phyloP scores from a whole-genome alignment of 2,888 invertebrate species.

The Brachypalpus laphriformis region DNA sequence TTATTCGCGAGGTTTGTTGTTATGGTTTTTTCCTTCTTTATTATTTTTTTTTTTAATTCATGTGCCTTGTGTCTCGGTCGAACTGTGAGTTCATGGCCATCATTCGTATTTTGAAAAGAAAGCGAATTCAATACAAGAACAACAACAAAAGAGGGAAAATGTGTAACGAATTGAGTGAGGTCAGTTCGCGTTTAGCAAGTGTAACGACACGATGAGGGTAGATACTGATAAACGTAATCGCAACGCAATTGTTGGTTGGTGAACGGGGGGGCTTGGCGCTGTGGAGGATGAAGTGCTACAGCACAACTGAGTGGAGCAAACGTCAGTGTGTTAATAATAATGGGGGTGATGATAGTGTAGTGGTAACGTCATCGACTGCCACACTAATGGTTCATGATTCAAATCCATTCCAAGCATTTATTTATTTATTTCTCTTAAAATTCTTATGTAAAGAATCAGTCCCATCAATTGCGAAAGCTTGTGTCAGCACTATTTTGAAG shows the following conservation, averaged over 20 bases:
- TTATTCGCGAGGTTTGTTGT: conserved; percentile 65
- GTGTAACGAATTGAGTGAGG: conserved; percentile 62
- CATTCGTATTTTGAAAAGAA: conserved; percentile 67
- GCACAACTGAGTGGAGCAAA: no score
- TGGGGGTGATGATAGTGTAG: no score
- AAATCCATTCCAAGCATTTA: no score
- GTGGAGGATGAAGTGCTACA: no score
- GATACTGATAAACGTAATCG: conserved; percentile 10
- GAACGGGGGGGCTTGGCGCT: not conserved
- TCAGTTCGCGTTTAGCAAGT: conserved; percentile 59
- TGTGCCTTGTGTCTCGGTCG: conserved; percentile 57
- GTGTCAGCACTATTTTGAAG: no score
- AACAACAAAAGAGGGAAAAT: conserved; percentile 11
- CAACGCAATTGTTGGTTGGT: not conserved
- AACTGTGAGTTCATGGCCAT: conserved; percentile 67
- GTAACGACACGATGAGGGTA: conserved; percentile 36
- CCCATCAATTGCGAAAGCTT: no score
- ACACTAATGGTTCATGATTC: no score
- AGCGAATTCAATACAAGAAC: conserved; percentile 58
- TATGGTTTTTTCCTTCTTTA: conserved; percentile 25
- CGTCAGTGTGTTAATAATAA: no score
- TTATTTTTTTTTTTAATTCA: conserved; percentile 40
- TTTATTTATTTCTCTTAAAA: no score
- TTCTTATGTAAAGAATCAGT: no score
- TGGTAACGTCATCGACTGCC: no score